phyloP scores from a whole-genome alignment of 1,140 invertebrate species.

The Cotesia glomerata region DNA sequence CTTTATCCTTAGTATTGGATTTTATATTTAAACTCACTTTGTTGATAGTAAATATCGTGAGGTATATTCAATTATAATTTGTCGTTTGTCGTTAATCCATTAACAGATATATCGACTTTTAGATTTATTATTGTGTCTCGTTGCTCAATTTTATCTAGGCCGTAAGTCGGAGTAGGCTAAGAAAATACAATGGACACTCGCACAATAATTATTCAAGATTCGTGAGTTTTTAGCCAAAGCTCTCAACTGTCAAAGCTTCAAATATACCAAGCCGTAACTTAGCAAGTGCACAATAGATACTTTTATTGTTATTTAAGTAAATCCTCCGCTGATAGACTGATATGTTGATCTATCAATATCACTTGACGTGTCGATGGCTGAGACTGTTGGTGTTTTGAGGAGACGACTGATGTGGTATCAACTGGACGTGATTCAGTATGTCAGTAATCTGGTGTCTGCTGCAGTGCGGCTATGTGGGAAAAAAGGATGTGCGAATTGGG shows the following conservation, averaged over 20 bases:
- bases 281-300: slow-evolving; percentile 7
- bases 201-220: not conserved
- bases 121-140: too few relatives aligned
- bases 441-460: slow-evolving; percentile 29
- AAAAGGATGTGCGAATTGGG: slow-evolving; percentile 23
- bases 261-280: slow-evolving; percentile 36
- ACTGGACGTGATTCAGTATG: slow-evolving; percentile 19
- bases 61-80: too few relatives aligned
- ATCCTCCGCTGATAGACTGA: too few relatives aligned
- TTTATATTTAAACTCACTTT: too few relatives aligned
- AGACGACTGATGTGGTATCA: not conserved
- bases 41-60: too few relatives aligned
- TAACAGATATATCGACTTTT: not conserved
- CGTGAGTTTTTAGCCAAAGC: slow-evolving; percentile 31
- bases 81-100: not conserved
- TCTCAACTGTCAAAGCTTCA: slow-evolving; percentile 36
- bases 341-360: too few relatives aligned
- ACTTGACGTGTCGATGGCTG: too few relatives aligned
- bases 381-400: too few relatives aligned
- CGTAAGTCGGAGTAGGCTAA: too few relatives aligned
- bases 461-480: slow-evolving; percentile 39
- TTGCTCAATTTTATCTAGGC: too few relatives aligned
- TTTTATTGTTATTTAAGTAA: too few relatives aligned
- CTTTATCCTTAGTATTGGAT: not conserved
- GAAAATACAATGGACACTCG: not conserved